Evolutionary conservation across 23 tunicate genomes (phyloP).

Genomic region (Aplidium turbinatum): DNA sequence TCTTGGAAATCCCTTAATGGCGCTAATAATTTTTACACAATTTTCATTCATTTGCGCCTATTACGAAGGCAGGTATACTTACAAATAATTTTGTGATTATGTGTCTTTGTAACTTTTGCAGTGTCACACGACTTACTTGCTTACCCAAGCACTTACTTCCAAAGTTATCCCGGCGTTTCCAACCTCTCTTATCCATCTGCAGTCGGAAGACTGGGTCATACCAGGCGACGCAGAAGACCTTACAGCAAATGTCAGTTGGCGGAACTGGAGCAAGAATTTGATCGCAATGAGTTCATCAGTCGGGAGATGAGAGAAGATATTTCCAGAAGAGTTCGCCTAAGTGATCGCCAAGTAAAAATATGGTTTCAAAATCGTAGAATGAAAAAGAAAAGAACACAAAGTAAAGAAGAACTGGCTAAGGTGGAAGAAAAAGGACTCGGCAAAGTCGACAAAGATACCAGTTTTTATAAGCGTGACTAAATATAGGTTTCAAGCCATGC

Average conservation of each 20-base stretch:
- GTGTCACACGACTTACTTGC: conserved; percentile 23
- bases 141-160: conserved; percentile 2
- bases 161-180: neutral
- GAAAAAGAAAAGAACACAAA: conserved; percentile 90
- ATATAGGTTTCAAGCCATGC: too few species aligned
- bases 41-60: too few species aligned
- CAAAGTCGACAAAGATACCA: too few species aligned
- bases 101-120: too few species aligned
- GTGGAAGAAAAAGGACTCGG: too few species aligned
- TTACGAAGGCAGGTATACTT: too few species aligned
- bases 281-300: conserved; percentile 92
- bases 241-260: conserved; percentile 92
- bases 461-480: too few species aligned
- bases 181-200: neutral
- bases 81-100: too few species aligned
- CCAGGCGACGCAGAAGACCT: conserved; percentile 78
- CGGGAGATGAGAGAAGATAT: conserved; percentile 93
- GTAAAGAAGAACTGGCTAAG: too few species aligned
- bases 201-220: conserved; percentile 15
- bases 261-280: conserved; percentile 92
- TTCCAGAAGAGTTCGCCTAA: conserved; percentile 62
- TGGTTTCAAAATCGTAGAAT: conserved; percentile 97
- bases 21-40: too few species aligned
- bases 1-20: too few species aligned
- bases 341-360: conserved; percentile 97